These are phyloP conservation scores for Heptranchias perlo DNA, from an alignment of 2,113 vertebrate species.

Conservation along the genomic window DNA sequence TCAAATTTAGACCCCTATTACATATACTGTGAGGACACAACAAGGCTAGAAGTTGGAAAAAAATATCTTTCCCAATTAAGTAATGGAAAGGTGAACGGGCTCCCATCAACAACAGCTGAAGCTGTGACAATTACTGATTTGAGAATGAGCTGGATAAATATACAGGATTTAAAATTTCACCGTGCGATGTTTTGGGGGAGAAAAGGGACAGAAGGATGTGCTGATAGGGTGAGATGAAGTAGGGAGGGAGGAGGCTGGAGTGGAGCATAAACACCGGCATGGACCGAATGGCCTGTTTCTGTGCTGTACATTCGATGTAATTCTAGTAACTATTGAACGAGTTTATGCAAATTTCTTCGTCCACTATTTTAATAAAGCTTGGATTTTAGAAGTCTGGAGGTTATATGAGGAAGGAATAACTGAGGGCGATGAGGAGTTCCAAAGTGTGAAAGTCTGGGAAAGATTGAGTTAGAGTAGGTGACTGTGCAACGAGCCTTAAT, in stretches of 20 bases:
- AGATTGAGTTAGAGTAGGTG: too few relatives aligned
- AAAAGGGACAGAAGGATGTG: too few relatives aligned
- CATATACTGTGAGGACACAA: not conserved
- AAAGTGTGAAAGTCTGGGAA: too few relatives aligned
- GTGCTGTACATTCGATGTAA: too few relatives aligned
- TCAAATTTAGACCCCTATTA: not conserved
- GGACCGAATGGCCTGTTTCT: too few relatives aligned
- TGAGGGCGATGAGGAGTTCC: too few relatives aligned
- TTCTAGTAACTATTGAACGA: not conserved
- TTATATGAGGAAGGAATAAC: too few relatives aligned
- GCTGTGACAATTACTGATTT: not conserved
- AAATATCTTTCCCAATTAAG: not conserved
- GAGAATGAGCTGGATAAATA: not conserved
- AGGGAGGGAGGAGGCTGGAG: too few relatives aligned
- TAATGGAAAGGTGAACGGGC: not conserved
- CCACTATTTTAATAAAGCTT: not conserved
- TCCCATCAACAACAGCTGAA: not conserved
- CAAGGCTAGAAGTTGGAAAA: not conserved
- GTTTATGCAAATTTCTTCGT: not conserved
- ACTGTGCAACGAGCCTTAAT: too few relatives aligned
- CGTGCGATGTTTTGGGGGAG: not conserved
- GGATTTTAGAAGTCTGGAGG: not conserved
- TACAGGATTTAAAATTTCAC: not conserved
- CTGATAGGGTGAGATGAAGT: too few relatives aligned
- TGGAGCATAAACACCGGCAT: too few relatives aligned